Conservation (phyloP, 2,888 invertebrate genomes). For the Xylota segnis region DNA sequence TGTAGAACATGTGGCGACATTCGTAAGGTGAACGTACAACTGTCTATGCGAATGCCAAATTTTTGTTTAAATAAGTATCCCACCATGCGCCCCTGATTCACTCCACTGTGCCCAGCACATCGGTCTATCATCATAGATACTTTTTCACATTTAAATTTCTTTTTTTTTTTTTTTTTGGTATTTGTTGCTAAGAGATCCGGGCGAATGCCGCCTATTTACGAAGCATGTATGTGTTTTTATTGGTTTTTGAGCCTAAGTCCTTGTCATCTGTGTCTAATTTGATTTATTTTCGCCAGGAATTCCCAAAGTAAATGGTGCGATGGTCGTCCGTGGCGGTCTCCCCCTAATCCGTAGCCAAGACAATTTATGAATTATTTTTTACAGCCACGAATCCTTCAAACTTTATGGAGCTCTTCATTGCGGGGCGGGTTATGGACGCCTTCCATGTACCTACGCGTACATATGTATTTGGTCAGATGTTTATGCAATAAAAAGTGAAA, state of each 20-base stretch:
- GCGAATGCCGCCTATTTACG: conserved; percentile 26
- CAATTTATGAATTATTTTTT: conserved; percentile 72
- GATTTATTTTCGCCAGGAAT: conserved; percentile 61
- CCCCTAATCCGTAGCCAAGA: conserved; percentile 35
- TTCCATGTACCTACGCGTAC: not conserved
- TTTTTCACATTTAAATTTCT: conserved; percentile 21
- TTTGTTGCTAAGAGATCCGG: conserved; percentile 2
- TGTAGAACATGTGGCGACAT: too few species aligned
- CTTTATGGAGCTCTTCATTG: conserved; percentile 62
- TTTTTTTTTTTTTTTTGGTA: not conserved
- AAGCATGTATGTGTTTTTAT: conserved; percentile 56
- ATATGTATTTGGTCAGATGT: conserved; percentile 66
- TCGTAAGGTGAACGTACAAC: not conserved
- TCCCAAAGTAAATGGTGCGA: conserved; percentile 5
- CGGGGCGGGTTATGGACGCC: not conserved
- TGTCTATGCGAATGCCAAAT: too few species aligned
- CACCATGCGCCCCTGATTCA: not conserved
- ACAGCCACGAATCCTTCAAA: conserved; percentile 70
- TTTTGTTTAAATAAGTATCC: too few species aligned
- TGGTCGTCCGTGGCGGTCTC: conserved; percentile 1
- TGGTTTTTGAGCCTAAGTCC: conserved; percentile 49
- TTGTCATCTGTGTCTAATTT: conserved; percentile 55
- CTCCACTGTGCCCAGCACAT: not conserved
- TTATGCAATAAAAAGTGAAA: conserved; percentile 72
- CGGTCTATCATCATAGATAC: not conserved